Evolutionary conservation across 1,140 invertebrate genomes (phyloP).

Genomic region (Helicoverpa zea): DNA sequence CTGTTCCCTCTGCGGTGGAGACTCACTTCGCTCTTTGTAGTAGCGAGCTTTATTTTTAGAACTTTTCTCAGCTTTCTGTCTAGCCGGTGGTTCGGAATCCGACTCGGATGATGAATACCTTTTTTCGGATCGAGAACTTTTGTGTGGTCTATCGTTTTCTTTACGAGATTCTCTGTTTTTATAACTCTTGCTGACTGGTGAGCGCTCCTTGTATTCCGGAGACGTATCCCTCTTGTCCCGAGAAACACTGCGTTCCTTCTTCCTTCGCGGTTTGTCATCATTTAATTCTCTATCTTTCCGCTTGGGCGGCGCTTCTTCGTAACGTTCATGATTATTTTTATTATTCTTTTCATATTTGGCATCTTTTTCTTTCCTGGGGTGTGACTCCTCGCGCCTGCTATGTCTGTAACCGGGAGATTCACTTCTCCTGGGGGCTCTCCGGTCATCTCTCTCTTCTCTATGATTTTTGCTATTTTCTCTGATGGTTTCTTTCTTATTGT

Average conservation of each 20-base stretch:
- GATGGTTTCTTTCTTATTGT: constrained; percentile 49
- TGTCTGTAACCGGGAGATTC: constrained; percentile 67
- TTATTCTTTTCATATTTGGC: constrained; percentile 65
- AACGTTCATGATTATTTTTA: constrained; percentile 63
- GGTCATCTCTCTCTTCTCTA: constrained; percentile 55
- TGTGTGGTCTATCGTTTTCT: constrained; percentile 69
- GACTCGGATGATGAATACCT: constrained; percentile 67
- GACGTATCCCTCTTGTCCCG: constrained; percentile 66
- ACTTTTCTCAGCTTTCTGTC: constrained; percentile 62
- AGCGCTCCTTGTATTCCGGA: constrained; percentile 62
- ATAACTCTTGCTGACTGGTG: constrained; percentile 57
- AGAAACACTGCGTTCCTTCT: constrained; percentile 65
- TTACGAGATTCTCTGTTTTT: constrained; percentile 65
- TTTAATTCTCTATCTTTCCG: constrained; percentile 57
- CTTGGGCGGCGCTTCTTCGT: constrained; percentile 58
- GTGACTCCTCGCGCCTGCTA: constrained; percentile 60
- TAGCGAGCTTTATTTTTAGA: constrained; percentile 64
- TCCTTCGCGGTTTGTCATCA: constrained; percentile 61
- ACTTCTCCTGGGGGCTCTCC: constrained; percentile 60
- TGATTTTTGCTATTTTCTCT: constrained; percentile 56
- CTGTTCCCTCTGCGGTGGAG: constrained; percentile 53
- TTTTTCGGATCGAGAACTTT: constrained; percentile 61
- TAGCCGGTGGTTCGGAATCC: constrained; percentile 65
- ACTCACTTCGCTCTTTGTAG: constrained; percentile 65
- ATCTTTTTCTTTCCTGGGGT: constrained; percentile 58